Conservation (phyloP, 2,113 vertebrate genomes). For the Cheirogaleus medius region DNA sequence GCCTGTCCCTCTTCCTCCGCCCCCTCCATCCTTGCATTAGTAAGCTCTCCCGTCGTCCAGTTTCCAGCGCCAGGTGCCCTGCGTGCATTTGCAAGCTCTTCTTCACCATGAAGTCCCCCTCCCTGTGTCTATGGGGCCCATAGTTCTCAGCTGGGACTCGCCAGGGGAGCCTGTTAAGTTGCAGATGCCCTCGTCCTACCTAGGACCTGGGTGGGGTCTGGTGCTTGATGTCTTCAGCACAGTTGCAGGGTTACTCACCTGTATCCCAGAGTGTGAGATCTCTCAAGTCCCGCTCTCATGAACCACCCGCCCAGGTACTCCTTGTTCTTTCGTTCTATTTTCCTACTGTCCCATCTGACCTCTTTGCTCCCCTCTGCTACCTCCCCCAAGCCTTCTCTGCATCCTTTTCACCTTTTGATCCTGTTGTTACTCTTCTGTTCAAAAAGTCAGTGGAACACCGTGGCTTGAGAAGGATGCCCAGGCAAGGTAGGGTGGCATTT, state of each 20-base stretch:
- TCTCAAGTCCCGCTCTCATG: rapidly evolving
- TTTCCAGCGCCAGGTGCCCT: not conserved
- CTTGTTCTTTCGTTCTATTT: not conserved
- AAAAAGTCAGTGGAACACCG: rapidly evolving
- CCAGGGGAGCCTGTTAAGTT: not conserved
- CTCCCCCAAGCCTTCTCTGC: not conserved
- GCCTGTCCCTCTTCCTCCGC: not conserved
- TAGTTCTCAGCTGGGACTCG: not conserved
- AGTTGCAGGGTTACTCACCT: not conserved
- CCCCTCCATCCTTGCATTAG: not conserved
- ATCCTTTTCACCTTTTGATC: not conserved
- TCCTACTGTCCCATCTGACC: too few species aligned
- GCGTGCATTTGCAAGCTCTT: not conserved
- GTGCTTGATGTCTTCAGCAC: rapidly evolving
- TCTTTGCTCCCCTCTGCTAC: not conserved
- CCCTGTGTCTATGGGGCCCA: rapidly evolving
- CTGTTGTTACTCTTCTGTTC: too few species aligned
- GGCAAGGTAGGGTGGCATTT: rapidly evolving
- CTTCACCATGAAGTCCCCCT: rapidly evolving
- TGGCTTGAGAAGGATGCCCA: rapidly evolving
- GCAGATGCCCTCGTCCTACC: rapidly evolving
- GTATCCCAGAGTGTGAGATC: rapidly evolving
- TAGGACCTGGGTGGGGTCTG: too few species aligned
- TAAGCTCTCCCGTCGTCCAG: rapidly evolving
- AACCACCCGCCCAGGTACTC: not conserved